These are phyloP conservation scores for Drosophila pachea DNA, from an alignment of 1,140 invertebrate genomes.

Conservation along the genomic window DNA sequence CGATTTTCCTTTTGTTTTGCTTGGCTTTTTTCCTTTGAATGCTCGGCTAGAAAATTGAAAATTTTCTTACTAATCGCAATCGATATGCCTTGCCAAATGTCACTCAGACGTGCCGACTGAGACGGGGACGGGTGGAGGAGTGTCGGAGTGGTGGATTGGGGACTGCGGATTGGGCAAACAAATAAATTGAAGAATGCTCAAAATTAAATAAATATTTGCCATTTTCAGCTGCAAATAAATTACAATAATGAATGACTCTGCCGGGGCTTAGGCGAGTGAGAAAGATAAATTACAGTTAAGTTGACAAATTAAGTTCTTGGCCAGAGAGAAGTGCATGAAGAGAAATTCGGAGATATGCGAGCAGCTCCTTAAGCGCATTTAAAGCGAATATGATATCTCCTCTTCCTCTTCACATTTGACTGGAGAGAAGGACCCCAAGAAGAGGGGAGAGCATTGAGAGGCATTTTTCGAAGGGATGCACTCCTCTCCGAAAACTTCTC, in stretches of 20 bases:
- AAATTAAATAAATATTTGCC: slow-evolving; percentile 77
- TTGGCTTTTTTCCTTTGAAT: slow-evolving; percentile 29
- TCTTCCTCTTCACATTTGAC: no score
- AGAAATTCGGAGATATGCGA: not conserved
- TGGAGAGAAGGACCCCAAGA: no score
- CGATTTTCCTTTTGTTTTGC: slow-evolving; percentile 39
- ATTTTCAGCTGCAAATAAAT: slow-evolving; percentile 75
- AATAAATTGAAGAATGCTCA: slow-evolving; percentile 76
- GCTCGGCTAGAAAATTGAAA: slow-evolving; percentile 64
- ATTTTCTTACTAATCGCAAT: slow-evolving; percentile 76
- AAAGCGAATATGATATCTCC: no score
- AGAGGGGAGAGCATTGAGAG: no score
- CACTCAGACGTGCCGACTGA: slow-evolving; percentile 43
- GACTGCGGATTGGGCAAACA: slow-evolving; percentile 53
- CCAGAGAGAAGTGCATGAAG: not conserved
- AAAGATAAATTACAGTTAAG: slow-evolving; percentile 70
- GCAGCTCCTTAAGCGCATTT: no score
- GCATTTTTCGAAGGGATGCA: no score
- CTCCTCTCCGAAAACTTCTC: no score
- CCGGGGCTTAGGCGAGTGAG: slow-evolving; percentile 36
- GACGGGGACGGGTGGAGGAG: not conserved
- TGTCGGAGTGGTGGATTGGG: not conserved
- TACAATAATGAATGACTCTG: slow-evolving; percentile 75
- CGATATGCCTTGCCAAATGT: slow-evolving; percentile 76
- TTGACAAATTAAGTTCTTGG: slow-evolving; percentile 71